These are phyloP conservation scores for Prunella fulvescens DNA, from an alignment of 2,113 vertebrate species.

Conservation along the genomic window DNA sequence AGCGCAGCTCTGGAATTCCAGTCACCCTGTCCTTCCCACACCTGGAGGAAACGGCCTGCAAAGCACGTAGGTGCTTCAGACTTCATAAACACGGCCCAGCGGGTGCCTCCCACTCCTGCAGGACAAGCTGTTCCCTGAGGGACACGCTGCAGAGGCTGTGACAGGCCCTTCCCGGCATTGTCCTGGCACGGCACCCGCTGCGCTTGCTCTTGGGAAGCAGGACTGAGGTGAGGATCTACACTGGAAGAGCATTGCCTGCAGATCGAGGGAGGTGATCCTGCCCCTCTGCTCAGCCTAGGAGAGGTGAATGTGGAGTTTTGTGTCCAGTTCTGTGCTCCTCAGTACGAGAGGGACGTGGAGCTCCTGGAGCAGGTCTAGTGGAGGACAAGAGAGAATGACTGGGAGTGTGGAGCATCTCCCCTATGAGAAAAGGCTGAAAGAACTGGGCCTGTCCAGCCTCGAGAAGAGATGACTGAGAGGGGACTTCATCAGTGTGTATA, in stretches of 20 bases:
- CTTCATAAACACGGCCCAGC: background rate
- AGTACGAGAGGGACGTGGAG: accelerated
- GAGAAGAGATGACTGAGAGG: accelerated
- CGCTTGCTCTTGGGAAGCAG: accelerated
- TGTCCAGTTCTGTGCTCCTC: background rate
- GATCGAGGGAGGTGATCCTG: no score
- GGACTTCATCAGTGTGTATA: accelerated
- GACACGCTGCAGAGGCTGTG: accelerated
- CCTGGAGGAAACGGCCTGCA: background rate
- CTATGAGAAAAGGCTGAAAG: background rate
- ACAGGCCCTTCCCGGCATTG: background rate
- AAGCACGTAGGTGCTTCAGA: background rate
- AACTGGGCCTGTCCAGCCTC: background rate
- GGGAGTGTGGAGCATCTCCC: background rate
- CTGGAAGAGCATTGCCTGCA: background rate
- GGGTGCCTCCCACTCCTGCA: background rate
- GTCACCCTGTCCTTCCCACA: background rate
- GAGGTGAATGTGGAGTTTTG: background rate
- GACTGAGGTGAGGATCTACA: background rate
- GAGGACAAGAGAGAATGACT: background rate
- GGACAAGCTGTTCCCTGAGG: background rate
- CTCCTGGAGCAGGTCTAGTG: background rate
- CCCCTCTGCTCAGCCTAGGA: background rate
- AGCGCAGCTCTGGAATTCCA: no score
- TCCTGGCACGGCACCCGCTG: background rate